Evolutionary conservation across 2,888 invertebrate genomes (phyloP).

Genomic region (Scaptomyza cyrtandrae): DNA sequence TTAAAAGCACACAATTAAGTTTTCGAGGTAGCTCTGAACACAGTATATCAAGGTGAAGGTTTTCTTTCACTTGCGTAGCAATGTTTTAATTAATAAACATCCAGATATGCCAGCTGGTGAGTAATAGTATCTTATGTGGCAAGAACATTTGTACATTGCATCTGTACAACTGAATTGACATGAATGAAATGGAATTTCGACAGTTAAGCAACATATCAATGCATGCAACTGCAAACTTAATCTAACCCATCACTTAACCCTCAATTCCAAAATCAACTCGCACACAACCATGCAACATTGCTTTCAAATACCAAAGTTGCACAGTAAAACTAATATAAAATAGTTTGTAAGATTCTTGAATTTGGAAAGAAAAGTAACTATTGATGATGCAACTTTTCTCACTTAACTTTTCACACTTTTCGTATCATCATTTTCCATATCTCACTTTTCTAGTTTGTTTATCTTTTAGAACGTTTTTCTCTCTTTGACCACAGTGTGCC

Average conservation of each 20-base stretch:
- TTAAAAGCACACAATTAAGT: slow-evolving; percentile 12
- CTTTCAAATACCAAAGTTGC: slow-evolving; percentile 19
- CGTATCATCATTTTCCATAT: too few relatives aligned
- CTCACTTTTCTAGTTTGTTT: not conserved
- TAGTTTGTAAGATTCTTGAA: not conserved
- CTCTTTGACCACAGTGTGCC: slow-evolving; percentile 15
- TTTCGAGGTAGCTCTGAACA: not conserved
- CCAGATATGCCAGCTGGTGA: not conserved
- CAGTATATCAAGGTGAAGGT: not conserved
- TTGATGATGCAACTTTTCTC: not conserved
- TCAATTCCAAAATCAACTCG: slow-evolving; percentile 20
- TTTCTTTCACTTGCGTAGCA: not conserved
- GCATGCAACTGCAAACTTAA: slow-evolving; percentile 32
- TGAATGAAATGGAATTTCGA: slow-evolving; percentile 9
- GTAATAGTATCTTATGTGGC: not conserved
- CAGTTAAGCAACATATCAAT: slow-evolving; percentile 26
- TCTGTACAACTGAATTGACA: slow-evolving; percentile 23
- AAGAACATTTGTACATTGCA: not conserved
- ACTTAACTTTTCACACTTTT: not conserved
- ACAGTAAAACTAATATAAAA: slow-evolving; percentile 8
- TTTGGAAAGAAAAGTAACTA: not conserved
- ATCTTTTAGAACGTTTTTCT: not conserved
- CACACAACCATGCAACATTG: slow-evolving; percentile 6
- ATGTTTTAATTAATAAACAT: not conserved
- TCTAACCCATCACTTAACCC: slow-evolving; percentile 33